phyloP scores from a whole-genome alignment of 2,797 vertebrate species.

The Chloroceryle amazona region DNA sequence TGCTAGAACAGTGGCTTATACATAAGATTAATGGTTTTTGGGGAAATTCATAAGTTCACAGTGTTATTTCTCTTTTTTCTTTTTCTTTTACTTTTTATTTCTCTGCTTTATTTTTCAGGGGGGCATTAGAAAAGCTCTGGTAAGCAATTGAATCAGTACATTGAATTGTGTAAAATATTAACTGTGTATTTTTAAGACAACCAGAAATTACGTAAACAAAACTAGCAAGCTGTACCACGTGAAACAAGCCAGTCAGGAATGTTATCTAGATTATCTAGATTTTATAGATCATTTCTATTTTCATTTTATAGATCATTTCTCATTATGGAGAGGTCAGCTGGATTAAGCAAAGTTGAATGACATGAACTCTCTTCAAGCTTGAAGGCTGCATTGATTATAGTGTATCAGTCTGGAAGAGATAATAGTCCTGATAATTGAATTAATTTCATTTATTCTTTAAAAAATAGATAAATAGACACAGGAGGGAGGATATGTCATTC shows the following conservation, averaged over 20 bases:
- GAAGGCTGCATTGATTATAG: conserved; percentile 8
- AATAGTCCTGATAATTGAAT: conserved; percentile 1
- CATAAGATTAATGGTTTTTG: neutral
- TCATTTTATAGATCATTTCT: neutral
- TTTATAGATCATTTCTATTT: neutral
- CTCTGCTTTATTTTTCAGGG: neutral
- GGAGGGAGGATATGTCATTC: neutral
- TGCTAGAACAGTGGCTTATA: conserved; percentile 7
- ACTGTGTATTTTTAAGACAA: conserved; percentile 34
- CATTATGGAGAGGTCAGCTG: neutral
- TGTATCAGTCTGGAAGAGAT: neutral
- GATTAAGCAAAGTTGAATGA: conserved; percentile 22
- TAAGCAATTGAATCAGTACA: conserved; percentile 17
- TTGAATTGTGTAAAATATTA: conserved; percentile 19
- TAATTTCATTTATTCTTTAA: neutral
- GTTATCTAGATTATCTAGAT: neutral
- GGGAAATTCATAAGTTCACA: conserved; percentile 38
- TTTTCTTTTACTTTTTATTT: neutral
- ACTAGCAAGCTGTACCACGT: neutral
- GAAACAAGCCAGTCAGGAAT: conserved; percentile 7
- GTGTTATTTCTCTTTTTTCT: neutral
- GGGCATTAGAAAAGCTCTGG: conserved; percentile 18
- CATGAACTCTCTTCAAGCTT: neutral
- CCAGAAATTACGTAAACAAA: conserved; percentile 46
- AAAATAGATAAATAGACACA: neutral